Percentiles rank a stretch among this genome's conserved stretches.
These are phyloP conservation scores for Xestia xanthographa DNA, from an alignment of 2,888 invertebrate species.

Conservation along the genomic window DNA sequence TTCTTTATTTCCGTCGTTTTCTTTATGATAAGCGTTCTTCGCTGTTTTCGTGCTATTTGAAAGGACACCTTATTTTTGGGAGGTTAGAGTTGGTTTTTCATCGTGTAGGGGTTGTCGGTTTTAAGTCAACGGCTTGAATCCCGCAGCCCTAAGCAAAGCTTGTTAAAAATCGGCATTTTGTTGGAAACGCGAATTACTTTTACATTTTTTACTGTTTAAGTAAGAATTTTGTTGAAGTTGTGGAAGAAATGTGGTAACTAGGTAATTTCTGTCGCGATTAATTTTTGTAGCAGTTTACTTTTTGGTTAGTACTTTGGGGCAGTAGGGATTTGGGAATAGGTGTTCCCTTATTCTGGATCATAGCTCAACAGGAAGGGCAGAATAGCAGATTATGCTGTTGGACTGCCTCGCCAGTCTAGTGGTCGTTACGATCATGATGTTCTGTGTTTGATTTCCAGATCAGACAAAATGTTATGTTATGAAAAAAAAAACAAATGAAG, in stretches of 20 bases:
- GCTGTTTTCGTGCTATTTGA: neutral
- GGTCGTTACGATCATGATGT: neutral
- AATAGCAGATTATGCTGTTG: neutral
- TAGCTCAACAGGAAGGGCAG: neutral
- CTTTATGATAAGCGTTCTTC: constrained; percentile 47
- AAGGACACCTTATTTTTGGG: neutral
- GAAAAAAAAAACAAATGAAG: too few species aligned
- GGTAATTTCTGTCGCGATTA: constrained; percentile 33
- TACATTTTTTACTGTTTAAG: constrained; percentile 53
- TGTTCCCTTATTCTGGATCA: neutral
- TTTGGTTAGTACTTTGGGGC: neutral
- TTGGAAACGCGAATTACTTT: constrained; percentile 65
- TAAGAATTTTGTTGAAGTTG: constrained; percentile 43
- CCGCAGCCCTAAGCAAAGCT: constrained; percentile 62
- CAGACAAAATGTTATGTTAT: neutral
- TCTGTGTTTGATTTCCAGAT: neutral
- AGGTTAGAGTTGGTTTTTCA: neutral
- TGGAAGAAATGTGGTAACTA: constrained; percentile 14
- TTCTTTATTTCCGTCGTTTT: constrained; percentile 59
- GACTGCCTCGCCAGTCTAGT: neutral
- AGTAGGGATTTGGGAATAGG: neutral
- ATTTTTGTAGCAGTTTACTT: constrained; percentile 12
- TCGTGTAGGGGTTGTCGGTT: constrained; percentile 21
- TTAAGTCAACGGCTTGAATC: constrained; percentile 64
- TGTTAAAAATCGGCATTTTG: constrained; percentile 70